These are phyloP conservation scores for Tricholauxania praeusta DNA, from an alignment of 2,888 invertebrate species.

Conservation along the genomic window DNA sequence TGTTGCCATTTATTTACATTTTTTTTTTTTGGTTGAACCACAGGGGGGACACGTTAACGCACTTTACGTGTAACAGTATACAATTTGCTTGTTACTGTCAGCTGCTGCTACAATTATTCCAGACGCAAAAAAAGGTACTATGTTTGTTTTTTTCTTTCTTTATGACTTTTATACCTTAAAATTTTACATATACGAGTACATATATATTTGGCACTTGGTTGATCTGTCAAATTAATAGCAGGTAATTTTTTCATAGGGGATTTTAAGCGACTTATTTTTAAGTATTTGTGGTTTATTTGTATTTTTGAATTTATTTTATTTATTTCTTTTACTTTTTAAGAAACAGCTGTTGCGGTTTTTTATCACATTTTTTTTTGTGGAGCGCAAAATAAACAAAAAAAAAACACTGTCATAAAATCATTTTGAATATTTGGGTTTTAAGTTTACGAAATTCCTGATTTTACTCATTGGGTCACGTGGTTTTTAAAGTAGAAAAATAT, in stretches of 20 bases:
- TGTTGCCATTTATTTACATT: constrained; percentile 21
- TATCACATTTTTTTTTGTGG: too few relatives aligned
- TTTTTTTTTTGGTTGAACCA: neutral
- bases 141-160: neutral
- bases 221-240: constrained; percentile 23
- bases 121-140: neutral
- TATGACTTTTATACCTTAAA: constrained; percentile 11
- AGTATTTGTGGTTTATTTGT: constrained; percentile 4
- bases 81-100: neutral
- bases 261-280: constrained; percentile 5
- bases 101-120: neutral
- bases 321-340: too few relatives aligned
- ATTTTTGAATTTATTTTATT: neutral
- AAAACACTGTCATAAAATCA: too few relatives aligned
- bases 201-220: constrained; percentile 23
- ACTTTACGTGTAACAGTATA: neutral
- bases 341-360: too few relatives aligned
- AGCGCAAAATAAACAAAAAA: too few relatives aligned
- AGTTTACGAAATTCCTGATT: too few relatives aligned
- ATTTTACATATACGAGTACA: constrained; percentile 2
- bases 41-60: neutral
- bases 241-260: constrained; percentile 1
- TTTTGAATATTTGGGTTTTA: too few relatives aligned
- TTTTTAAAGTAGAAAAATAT: too few relatives aligned
- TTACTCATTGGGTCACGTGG: too few relatives aligned